Base-by-base conservation (phyloP, 1,140 invertebrate genomes). In the Sycophila sp. region DNA sequence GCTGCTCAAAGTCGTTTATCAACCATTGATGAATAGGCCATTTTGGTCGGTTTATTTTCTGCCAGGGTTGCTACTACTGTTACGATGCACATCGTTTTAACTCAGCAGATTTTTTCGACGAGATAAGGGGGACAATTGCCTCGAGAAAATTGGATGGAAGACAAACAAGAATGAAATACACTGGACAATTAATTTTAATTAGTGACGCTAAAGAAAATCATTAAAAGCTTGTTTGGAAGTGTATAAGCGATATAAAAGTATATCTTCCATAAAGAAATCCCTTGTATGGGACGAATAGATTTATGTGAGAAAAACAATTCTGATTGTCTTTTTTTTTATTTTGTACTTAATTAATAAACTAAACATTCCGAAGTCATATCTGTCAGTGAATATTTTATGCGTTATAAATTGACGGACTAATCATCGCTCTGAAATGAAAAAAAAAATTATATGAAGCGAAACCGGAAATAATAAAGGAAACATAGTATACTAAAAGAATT, bases 181-280 rank as follows among this genome's bases (percentile, higher is more conserved):
- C 5, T 36, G 10, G 40, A 26, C 30, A 60, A 60, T 60, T 60
- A 45, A 1, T 45, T 45, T 60, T 30, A 60, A 60, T 60, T 60
- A 42, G 38, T 34, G 34, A 45, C 8, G 8, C 10, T 17, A 34
- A 17, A 1, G 19, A 40, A 58, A 40, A 15, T 24, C 19, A 55
- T 32, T 15, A 15, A 8, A 19, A 24, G 26, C n/a, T 24, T 15
- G 6, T 58, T 40, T 58, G 30, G 28, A 19, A n/a, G 13, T 19
- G 34, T 32, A 1, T 17, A 5, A 4, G 15, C 22, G 49, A 24
- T 13, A 30, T 13, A 28, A 7, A 19, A 45, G 42, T 22, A 47
- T 17, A 47, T 47, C 17, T 17, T 4, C 8, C n/a, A 45, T 10
- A 45, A n/a, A 45, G 7, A 45, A 15, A n/a, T 45, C 4, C 17